Conservation (phyloP, 2,797 vertebrate genomes). For the Garrulus glandarius region DNA sequence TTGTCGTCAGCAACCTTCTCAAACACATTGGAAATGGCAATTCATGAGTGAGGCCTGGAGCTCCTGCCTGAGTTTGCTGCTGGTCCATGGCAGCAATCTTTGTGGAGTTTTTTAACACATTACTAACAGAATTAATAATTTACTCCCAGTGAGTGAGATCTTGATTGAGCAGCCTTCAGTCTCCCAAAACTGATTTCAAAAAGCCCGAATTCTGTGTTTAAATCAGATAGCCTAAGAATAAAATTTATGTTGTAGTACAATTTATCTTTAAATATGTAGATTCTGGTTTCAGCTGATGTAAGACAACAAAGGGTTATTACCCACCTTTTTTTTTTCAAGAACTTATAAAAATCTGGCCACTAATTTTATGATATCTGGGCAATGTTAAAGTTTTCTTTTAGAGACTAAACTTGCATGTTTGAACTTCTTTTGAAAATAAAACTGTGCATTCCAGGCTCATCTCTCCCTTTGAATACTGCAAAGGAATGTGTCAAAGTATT, state of each 20-base stretch:
- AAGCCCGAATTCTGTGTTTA: not conserved
- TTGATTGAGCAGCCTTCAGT: not conserved
- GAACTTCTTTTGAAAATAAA: not conserved
- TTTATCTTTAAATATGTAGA: not conserved
- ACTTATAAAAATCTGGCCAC: not conserved
- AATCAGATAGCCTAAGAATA: not conserved
- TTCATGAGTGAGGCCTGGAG: not conserved
- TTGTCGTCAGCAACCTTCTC: not conserved
- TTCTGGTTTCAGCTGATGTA: not conserved
- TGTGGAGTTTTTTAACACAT: not conserved
- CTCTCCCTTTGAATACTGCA: not conserved
- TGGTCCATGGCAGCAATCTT: not conserved
- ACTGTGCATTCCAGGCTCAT: not conserved
- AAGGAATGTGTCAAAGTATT: not conserved
- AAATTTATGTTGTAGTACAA: not conserved
- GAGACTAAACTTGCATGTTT: not conserved
- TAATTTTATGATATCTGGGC: not conserved
- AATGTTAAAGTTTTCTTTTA: not conserved
- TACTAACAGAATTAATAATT: not conserved
- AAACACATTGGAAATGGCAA: not conserved
- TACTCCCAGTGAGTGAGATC: not conserved
- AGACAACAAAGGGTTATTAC: not conserved
- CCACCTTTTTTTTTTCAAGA: not conserved
- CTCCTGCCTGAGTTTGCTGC: not conserved
- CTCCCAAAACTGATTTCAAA: not conserved